Conservation (phyloP, 2,113 vertebrate species). For the Jacana jacana region DNA sequence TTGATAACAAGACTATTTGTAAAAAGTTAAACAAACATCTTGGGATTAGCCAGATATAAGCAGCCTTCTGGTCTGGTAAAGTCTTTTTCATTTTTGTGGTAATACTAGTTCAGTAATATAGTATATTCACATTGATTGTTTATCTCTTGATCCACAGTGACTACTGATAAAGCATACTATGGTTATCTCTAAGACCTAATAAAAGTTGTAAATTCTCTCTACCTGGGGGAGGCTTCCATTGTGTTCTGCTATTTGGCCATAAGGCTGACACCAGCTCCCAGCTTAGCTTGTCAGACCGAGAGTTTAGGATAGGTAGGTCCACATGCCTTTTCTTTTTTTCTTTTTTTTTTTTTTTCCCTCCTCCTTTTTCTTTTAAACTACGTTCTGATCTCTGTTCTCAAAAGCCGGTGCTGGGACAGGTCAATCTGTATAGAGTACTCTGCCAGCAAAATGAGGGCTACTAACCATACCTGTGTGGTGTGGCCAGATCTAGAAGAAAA, state of each 20-base stretch:
- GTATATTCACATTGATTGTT: neutral
- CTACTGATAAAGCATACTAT: neutral
- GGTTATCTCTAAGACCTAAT: slow-evolving; percentile 19
- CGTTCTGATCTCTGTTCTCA: fast-evolving
- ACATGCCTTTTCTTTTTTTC: too few species aligned
- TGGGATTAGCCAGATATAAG: neutral
- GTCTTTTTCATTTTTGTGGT: neutral
- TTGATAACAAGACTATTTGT: neutral
- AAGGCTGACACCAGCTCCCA: neutral
- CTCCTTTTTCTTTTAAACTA: neutral
- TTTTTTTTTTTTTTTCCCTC: neutral
- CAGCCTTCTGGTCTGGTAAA: neutral
- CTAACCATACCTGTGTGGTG: neutral
- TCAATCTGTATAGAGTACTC: neutral
- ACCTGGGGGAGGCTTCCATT: neutral
- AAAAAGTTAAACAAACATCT: neutral
- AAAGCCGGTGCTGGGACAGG: neutral
- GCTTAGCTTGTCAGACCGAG: neutral
- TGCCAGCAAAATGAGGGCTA: neutral
- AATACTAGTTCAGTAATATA: neutral
- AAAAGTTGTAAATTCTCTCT: slow-evolving; percentile 18
- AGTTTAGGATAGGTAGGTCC: neutral
- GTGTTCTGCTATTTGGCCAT: neutral
- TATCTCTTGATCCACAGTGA: neutral
- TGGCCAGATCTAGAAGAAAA: neutral